A percentile compares a stretch with the other conserved stretches of the same genome.
phyloP scores from a whole-genome alignment of 2,888 invertebrate genomes.

The Cancer borealis region DNA sequence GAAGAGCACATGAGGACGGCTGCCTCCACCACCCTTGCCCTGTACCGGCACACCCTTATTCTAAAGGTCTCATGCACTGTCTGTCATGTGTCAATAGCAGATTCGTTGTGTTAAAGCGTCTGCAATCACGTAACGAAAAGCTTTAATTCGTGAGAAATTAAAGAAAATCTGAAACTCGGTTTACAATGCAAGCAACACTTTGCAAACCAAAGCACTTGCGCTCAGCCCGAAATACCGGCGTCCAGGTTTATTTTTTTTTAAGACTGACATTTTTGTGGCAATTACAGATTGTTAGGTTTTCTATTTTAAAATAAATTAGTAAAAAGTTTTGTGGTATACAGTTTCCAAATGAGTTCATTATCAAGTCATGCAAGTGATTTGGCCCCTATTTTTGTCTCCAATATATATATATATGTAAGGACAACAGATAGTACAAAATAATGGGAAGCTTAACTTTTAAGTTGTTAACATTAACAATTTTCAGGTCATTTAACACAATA shows the following conservation, averaged over 20 bases:
- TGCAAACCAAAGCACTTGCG: slow-evolving; percentile 71
- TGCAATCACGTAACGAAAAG: slow-evolving; percentile 13
- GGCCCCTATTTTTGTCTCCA: not conserved
- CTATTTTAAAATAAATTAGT: not conserved
- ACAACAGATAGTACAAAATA: slow-evolving; percentile 12
- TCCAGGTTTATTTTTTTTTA: not conserved
- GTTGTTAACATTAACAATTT: not conserved
- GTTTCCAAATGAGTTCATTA: not conserved
- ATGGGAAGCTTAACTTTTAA: slow-evolving; percentile 35
- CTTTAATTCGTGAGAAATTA: not conserved
- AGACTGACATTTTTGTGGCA: not conserved
- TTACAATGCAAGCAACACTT: slow-evolving; percentile 54
- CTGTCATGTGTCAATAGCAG: not conserved
- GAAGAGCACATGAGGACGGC: not conserved
- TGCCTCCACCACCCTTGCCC: not conserved
- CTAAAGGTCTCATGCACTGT: slow-evolving; percentile 3
- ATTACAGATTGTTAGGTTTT: not conserved
- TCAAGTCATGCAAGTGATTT: slow-evolving; percentile 12
- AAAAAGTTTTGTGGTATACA: not conserved
- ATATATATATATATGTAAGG: not conserved
- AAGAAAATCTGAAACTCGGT: not conserved
- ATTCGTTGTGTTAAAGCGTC: not conserved
- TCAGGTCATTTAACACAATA: not conserved
- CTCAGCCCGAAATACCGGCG: slow-evolving; percentile 57
- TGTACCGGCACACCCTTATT: not conserved